A percentile compares a stretch with the other conserved stretches of the same genome.
phyloP scores from a whole-genome alignment of 2,888 invertebrate species.

The Yponomeuta malinellus region DNA sequence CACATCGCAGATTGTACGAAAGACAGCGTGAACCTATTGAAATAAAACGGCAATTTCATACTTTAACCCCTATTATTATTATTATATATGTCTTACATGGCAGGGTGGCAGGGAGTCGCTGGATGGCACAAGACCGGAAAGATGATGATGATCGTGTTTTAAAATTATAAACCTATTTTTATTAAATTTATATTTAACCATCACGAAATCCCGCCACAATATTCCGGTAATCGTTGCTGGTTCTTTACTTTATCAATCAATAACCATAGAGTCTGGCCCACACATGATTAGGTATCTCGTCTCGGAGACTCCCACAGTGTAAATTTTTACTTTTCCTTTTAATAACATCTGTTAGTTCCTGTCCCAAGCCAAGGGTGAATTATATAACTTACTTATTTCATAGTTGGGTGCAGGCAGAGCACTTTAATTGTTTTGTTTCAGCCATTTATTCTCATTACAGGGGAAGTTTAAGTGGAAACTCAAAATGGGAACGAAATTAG shows the following conservation, averaged over 20 bases:
- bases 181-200: too few relatives aligned
- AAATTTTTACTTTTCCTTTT: not conserved
- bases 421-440: not conserved
- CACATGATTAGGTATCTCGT: not conserved
- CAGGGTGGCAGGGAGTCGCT: too few relatives aligned
- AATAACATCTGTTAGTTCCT: not conserved
- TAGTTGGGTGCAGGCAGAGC: not conserved
- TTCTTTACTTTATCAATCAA: not conserved
- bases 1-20: too few relatives aligned
- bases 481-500: not conserved
- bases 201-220: too few relatives aligned
- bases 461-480: not conserved
- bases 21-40: too few relatives aligned
- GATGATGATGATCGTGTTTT: too few relatives aligned
- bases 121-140: too few relatives aligned
- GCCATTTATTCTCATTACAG: not conserved
- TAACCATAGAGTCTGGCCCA: not conserved
- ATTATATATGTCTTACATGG: too few relatives aligned
- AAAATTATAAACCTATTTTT: too few relatives aligned
- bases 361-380: not conserved
- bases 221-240: too few relatives aligned
- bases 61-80: too few relatives aligned
- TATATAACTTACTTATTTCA: not conserved
- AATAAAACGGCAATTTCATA: too few relatives aligned
- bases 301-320: not conserved